These are phyloP conservation scores for Microctenopoma stevenorrisi DNA, from an alignment of 2,797 vertebrate species.

Conservation along the genomic window DNA sequence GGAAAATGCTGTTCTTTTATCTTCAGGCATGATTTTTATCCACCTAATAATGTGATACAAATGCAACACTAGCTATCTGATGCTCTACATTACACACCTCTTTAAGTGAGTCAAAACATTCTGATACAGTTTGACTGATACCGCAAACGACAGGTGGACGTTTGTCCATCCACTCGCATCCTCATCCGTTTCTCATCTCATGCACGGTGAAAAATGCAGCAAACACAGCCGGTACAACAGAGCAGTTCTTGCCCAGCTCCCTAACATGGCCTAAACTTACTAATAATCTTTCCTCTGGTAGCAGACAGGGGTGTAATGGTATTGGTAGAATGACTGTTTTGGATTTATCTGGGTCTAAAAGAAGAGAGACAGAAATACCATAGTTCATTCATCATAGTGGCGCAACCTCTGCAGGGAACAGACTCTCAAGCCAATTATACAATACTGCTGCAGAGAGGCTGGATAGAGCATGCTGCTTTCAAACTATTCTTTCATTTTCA, in stretches of 20 bases:
- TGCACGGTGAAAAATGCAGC: conserved; percentile 7
- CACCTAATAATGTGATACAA: neutral
- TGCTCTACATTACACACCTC: neutral
- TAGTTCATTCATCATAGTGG: conserved; percentile 46
- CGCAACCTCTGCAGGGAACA: conserved; percentile 41
- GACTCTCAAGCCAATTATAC: conserved; percentile 43
- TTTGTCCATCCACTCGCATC: conserved; percentile 6
- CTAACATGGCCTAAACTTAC: conserved; percentile 21
- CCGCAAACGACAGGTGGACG: neutral
- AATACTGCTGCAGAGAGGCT: conserved; percentile 21
- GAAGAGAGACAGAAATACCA: conserved; percentile 41
- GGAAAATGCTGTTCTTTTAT: neutral
- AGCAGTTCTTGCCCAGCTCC: conserved; percentile 36
- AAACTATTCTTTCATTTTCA: conserved; percentile 35
- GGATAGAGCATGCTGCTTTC: conserved; percentile 29
- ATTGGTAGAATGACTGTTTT: conserved; percentile 27
- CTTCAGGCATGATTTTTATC: neutral
- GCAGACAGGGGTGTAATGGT: neutral
- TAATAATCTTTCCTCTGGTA: conserved; percentile 19
- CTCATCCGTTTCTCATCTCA: conserved; percentile 31
- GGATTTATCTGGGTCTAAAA: conserved; percentile 27
- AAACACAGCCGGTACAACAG: neutral
- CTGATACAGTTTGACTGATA: neutral
- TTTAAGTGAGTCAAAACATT: neutral
- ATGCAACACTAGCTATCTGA: neutral